A percentile compares a stretch with the other conserved stretches of the same genome.
These are phyloP conservation scores for Myiothlypis coronata DNA, from an alignment of 2,797 vertebrate species.

Conservation along the genomic window DNA sequence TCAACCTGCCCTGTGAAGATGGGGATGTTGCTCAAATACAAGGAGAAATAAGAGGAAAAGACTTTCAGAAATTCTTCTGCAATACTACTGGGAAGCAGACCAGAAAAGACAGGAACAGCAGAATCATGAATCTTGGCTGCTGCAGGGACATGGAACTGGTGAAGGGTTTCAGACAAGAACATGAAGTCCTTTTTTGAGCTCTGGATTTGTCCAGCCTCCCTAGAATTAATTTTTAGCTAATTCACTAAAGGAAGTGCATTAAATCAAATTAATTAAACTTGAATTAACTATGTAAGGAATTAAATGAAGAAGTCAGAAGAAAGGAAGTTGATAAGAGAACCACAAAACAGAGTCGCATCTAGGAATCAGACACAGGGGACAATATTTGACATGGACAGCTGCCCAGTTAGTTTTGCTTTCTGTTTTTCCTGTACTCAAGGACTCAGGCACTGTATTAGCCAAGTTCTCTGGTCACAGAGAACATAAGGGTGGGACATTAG, in stretches of 20 bases:
- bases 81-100: background rate
- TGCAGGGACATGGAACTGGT: background rate
- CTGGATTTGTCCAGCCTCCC: background rate
- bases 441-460: background rate
- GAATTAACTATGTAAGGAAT: background rate
- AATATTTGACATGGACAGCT: background rate
- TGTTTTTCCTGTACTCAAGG: background rate
- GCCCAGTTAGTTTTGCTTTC: background rate
- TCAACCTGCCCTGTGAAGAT: background rate
- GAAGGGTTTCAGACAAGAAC: background rate
- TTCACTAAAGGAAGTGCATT: background rate
- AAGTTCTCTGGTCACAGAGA: background rate
- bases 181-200: background rate
- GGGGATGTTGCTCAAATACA: background rate
- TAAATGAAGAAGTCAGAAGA: background rate
- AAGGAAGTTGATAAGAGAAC: background rate
- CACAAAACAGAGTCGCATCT: background rate
- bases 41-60: background rate
- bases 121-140: background rate
- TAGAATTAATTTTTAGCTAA: background rate
- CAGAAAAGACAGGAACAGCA: background rate
- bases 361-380: background rate
- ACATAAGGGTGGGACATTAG: background rate
- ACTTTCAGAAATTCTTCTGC: background rate
- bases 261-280: background rate